Conservation (phyloP, 2,888 invertebrate species). For the Pteria penguin region DNA sequence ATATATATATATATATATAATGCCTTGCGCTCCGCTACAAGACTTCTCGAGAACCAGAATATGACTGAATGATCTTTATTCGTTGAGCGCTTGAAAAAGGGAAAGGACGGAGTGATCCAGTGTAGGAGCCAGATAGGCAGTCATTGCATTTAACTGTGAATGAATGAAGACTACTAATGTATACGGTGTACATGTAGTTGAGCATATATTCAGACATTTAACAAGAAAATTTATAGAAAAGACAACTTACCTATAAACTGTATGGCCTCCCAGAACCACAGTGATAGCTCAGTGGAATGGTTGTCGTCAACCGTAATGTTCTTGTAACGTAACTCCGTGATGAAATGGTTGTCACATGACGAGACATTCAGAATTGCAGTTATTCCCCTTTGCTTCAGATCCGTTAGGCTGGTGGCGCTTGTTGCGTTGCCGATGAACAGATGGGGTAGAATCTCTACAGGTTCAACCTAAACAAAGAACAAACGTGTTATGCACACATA, state of each 20-base stretch:
- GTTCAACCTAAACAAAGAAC: constrained; percentile 65
- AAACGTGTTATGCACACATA: neutral
- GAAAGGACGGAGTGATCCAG: too few species aligned
- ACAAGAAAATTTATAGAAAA: too few species aligned
- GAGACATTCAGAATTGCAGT: constrained; percentile 80
- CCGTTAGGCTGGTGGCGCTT: constrained; percentile 64
- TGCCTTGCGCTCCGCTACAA: too few species aligned
- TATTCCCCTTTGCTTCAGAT: constrained; percentile 72
- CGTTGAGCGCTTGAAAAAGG: too few species aligned
- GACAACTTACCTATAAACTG: constrained; percentile 79
- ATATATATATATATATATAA: too few species aligned
- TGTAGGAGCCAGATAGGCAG: too few species aligned
- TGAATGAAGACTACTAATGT: too few species aligned
- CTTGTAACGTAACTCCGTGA: constrained; percentile 75
- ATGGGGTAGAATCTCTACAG: constrained; percentile 72
- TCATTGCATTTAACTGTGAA: too few species aligned
- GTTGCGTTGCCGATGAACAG: constrained; percentile 74
- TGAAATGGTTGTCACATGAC: constrained; percentile 64
- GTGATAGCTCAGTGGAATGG: constrained; percentile 75
- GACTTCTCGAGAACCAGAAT: too few species aligned
- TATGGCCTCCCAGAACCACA: constrained; percentile 79
- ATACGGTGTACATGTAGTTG: too few species aligned
- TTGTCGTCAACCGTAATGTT: constrained; percentile 79
- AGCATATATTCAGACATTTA: too few species aligned
- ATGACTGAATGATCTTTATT: too few species aligned